Evolutionary conservation across 2,113 vertebrate species (phyloP).

Genomic region (Hemibagrus wyckioides): DNA sequence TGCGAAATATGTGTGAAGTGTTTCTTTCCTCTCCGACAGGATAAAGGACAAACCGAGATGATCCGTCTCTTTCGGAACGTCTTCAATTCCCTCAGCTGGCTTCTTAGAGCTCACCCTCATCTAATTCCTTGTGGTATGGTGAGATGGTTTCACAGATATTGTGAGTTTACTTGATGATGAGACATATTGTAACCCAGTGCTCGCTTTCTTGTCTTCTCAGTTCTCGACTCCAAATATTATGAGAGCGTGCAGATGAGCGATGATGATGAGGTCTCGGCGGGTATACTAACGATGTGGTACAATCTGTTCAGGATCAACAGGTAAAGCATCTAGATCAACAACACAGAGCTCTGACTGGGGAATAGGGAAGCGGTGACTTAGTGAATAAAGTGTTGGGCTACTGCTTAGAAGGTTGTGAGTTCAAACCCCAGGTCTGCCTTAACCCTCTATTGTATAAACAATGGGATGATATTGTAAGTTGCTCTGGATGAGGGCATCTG

Average conservation of each 20-base stretch:
- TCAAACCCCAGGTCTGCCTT: too few species aligned
- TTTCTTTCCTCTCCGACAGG: conserved; percentile 65
- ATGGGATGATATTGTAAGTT: too few species aligned
- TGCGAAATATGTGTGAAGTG: neutral
- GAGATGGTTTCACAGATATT: too few species aligned
- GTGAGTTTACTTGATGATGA: neutral
- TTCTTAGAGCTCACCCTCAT: conserved; percentile 76
- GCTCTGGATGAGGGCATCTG: too few species aligned
- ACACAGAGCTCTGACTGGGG: too few species aligned
- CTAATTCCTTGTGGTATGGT: conserved; percentile 79
- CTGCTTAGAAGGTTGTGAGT: too few species aligned
- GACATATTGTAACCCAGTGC: neutral
- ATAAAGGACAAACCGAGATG: conserved; percentile 73
- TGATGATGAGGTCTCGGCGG: conserved; percentile 74
- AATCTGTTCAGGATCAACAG: conserved; percentile 78
- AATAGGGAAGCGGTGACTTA: too few species aligned
- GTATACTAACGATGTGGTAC: conserved; percentile 80
- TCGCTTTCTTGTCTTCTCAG: conserved; percentile 63
- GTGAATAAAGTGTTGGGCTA: too few species aligned
- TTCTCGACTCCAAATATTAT: conserved; percentile 83
- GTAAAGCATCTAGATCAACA: conserved; percentile 69
- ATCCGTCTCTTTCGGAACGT: conserved; percentile 77
- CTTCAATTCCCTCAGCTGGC: conserved; percentile 81
- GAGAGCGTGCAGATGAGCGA: conserved; percentile 84
- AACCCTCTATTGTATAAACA: too few species aligned